phyloP scores from a whole-genome alignment of 1,140 invertebrate genomes.

The Hormaphis cornu region DNA sequence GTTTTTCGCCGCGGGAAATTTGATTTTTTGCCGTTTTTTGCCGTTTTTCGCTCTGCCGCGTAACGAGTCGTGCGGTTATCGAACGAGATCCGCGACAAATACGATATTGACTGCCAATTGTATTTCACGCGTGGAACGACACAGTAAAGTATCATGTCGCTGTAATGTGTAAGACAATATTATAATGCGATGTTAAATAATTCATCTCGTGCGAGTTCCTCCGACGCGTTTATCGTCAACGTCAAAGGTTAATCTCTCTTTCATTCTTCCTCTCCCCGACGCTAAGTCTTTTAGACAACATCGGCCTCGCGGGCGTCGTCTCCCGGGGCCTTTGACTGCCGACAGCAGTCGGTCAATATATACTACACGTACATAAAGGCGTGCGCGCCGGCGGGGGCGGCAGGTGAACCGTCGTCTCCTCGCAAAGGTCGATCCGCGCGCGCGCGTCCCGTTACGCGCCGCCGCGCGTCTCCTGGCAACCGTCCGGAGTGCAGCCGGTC shows the following conservation, averaged over 20 bases:
- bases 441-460: not conserved
- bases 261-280: no score
- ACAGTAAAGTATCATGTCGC: no score
- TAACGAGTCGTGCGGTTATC: no score
- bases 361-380: not conserved
- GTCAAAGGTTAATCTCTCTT: constrained; percentile 29
- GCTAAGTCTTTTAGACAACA: constrained; percentile 10
- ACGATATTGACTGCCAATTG: no score
- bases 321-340: constrained; percentile 17
- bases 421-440: constrained; percentile 27
- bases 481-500: constrained; percentile 22
- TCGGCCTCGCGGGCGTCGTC: not conserved
- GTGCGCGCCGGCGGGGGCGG: not conserved
- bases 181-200: constrained; percentile 23
- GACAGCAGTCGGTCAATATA: constrained; percentile 31
- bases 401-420: constrained; percentile 30
- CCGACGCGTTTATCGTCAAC: constrained; percentile 8
- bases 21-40: no score
- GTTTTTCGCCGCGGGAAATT: no score
- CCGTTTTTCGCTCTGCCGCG: no score
- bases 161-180: no score
- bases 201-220: constrained; percentile 18
- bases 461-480: constrained; percentile 30
- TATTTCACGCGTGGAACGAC: no score
- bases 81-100: no score